Conservation (phyloP, 30 jellyfish, hydroid and myxozoan genomes). For the Turritopsis dohrnii region DNA sequence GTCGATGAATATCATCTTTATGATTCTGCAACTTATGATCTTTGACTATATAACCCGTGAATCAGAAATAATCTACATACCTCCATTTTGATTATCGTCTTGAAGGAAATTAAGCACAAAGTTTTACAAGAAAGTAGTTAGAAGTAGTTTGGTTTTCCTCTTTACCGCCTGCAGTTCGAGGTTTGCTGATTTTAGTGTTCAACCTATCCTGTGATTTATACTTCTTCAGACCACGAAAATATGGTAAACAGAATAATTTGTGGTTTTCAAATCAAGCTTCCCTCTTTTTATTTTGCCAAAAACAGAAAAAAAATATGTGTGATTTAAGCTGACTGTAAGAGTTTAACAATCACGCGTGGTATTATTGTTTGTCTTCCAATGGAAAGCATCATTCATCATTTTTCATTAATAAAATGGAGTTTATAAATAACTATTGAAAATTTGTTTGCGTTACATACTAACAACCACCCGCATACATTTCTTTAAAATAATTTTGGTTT, state of each 20-base stretch:
- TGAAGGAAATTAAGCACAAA: background rate
- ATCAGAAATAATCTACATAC: background rate
- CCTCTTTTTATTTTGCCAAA: background rate
- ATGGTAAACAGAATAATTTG: background rate
- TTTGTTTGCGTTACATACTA: background rate
- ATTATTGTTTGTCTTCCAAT: background rate
- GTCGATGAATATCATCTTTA: too few relatives aligned
- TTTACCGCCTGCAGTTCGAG: background rate
- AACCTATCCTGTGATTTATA: background rate
- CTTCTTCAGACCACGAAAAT: background rate
- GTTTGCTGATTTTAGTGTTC: background rate
- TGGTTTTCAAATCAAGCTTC: background rate
- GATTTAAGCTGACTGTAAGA: background rate
- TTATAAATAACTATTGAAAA: too few relatives aligned
- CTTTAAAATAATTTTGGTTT: background rate
- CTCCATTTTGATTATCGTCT: background rate
- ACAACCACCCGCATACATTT: background rate
- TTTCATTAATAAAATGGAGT: too few relatives aligned
- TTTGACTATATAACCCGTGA: too few relatives aligned
- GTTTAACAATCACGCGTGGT: background rate
- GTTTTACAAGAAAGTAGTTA: too few relatives aligned
- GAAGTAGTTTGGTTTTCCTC: background rate
- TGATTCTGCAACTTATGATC: too few relatives aligned
- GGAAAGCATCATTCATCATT: too few relatives aligned
- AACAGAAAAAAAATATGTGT: background rate